These are phyloP conservation scores for Colinus virginianus DNA, from an alignment of 2,113 vertebrate species.

Conservation along the genomic window DNA sequence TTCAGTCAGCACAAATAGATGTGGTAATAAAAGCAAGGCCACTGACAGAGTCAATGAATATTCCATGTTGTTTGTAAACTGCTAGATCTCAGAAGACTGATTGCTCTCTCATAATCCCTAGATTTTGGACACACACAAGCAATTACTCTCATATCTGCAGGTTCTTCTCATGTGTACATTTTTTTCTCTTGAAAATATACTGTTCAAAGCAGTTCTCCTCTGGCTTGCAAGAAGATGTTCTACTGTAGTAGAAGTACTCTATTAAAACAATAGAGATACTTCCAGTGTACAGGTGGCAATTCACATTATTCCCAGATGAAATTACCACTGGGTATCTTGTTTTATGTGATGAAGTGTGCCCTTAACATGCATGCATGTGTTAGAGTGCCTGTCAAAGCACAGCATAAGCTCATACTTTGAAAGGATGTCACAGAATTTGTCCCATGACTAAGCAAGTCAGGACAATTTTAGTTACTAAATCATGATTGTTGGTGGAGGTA, in stretches of 20 bases:
- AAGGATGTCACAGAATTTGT: neutral
- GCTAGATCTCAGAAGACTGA: neutral
- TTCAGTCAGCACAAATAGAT: neutral
- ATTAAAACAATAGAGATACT: neutral
- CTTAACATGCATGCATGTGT: neutral
- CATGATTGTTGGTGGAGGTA: neutral
- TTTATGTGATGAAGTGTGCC: neutral
- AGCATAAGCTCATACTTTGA: neutral
- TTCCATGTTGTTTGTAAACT: neutral
- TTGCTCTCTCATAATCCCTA: neutral
- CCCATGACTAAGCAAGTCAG: neutral
- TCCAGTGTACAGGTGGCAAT: neutral
- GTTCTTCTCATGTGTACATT: neutral
- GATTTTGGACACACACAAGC: neutral
- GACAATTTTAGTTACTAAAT: neutral
- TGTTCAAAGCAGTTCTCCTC: neutral
- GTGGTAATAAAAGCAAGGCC: neutral
- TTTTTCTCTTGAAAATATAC: neutral
- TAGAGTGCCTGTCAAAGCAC: neutral
- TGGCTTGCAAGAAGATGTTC: neutral
- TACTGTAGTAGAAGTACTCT: neutral
- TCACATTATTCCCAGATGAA: neutral
- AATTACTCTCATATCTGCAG: neutral
- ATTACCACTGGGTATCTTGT: neutral
- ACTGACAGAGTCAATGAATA: neutral